phyloP scores from a whole-genome alignment of 2,113 vertebrate genomes.

The Silurus asotus region DNA sequence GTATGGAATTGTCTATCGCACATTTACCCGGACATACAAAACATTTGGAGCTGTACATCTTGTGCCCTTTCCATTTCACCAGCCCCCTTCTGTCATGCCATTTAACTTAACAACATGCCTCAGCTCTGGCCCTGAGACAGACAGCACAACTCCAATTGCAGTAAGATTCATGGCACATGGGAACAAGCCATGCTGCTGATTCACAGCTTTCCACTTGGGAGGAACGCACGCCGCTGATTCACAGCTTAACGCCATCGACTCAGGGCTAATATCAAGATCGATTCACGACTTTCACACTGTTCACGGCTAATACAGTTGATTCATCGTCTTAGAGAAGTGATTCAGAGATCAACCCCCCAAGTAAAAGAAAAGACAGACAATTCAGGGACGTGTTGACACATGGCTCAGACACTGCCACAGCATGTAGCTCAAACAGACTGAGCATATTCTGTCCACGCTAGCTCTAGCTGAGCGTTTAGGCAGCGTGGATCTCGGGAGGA shows the following conservation, averaged over 20 bases:
- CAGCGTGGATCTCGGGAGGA: slow-evolving; percentile 14
- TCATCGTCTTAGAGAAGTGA: slow-evolving; percentile 41
- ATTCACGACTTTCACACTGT: slow-evolving; percentile 64
- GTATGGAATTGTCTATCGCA: slow-evolving; percentile 54
- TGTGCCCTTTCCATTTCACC: slow-evolving; percentile 57
- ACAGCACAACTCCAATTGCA: slow-evolving; percentile 65
- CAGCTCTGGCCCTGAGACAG: slow-evolving; percentile 58
- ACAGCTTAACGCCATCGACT: slow-evolving; percentile 59
- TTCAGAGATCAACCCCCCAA: slow-evolving; percentile 19
- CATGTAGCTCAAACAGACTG: neutral
- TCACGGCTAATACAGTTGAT: slow-evolving; percentile 55
- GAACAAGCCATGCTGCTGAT: slow-evolving; percentile 55
- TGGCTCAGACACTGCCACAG: neutral
- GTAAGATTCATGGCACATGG: slow-evolving; percentile 67
- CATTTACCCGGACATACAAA: slow-evolving; percentile 39
- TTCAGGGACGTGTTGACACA: slow-evolving; percentile 19
- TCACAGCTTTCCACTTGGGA: slow-evolving; percentile 61
- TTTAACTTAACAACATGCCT: slow-evolving; percentile 3
- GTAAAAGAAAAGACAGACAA: neutral
- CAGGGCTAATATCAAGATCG: slow-evolving; percentile 63
- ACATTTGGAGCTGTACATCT: slow-evolving; percentile 44
- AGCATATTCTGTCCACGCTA: slow-evolving; percentile 9
- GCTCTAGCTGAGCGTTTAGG: slow-evolving; percentile 21
- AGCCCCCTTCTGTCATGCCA: slow-evolving; percentile 31
- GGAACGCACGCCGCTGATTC: slow-evolving; percentile 49